These are phyloP conservation scores for Apotomis betuletana DNA, from an alignment of 2,888 invertebrate genomes.

Conservation along the genomic window DNA sequence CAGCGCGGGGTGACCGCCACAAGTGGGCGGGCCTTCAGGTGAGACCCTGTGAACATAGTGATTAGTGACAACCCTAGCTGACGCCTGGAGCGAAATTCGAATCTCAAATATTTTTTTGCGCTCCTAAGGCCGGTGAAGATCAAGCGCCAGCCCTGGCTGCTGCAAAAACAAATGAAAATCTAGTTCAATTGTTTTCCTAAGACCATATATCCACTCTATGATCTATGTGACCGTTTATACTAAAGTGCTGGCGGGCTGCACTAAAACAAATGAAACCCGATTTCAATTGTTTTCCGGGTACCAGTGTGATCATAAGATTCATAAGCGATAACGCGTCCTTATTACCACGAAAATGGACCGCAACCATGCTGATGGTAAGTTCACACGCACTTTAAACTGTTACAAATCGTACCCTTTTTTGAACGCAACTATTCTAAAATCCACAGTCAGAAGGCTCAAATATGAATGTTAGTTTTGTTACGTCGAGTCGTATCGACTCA, in stretches of 20 bases:
- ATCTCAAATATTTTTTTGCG: too few relatives aligned
- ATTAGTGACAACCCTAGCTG: too few relatives aligned
- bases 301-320: conserved; percentile 3
- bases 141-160: too few relatives aligned
- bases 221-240: too few relatives aligned
- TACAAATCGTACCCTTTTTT: background rate
- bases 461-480: conserved; percentile 37
- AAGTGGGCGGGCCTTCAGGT: conserved; percentile 81
- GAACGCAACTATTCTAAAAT: background rate
- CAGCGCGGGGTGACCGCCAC: conserved; percentile 75
- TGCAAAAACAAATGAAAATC: too few relatives aligned
- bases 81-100: too few relatives aligned
- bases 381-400: conserved; percentile 34
- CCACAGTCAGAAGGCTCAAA: background rate
- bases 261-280: too few relatives aligned
- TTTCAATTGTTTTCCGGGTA: too few relatives aligned
- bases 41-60: conserved; percentile 51
- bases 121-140: too few relatives aligned
- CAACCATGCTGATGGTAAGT: conserved; percentile 26
- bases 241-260: too few relatives aligned
- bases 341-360: conserved; percentile 31
- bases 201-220: too few relatives aligned
- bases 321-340: conserved; percentile 5
- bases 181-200: too few relatives aligned
- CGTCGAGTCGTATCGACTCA: conserved; percentile 46